Conservation (phyloP, 2,797 vertebrate species). For the Sarcophilus harrisii region DNA sequence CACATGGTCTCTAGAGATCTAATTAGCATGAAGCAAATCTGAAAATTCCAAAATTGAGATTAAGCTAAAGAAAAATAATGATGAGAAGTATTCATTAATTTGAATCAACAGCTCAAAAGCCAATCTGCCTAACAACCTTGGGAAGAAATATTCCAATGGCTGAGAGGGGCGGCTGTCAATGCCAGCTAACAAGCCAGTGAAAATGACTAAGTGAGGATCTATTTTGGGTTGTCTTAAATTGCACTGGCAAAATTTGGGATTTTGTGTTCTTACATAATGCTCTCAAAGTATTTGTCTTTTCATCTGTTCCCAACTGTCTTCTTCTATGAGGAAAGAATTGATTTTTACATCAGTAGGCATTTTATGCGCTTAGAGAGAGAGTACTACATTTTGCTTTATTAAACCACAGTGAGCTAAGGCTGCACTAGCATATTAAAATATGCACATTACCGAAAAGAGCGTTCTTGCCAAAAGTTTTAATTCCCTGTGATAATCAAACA, state of each 20-base stretch:
- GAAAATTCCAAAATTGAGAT: conserved; percentile 49
- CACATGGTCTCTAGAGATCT: neutral
- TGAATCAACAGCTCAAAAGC: conserved; percentile 83
- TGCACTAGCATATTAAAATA: conserved; percentile 75
- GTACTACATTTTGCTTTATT: conserved; percentile 78
- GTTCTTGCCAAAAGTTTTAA: conserved; percentile 79
- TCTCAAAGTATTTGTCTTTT: conserved; percentile 76
- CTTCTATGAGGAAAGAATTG: conserved; percentile 76
- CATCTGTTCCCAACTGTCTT: conserved; percentile 76
- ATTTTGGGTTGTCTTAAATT: conserved; percentile 83
- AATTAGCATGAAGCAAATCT: neutral
- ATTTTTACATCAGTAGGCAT: conserved; percentile 81
- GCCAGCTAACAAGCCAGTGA: conserved; percentile 78
- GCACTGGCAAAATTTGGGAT: conserved; percentile 81
- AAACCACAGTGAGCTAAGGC: conserved; percentile 76
- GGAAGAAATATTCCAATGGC: conserved; percentile 79
- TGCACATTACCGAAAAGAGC: conserved; percentile 76
- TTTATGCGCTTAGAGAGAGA: conserved; percentile 75
- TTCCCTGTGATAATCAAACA: conserved; percentile 69
- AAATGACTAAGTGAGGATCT: conserved; percentile 80
- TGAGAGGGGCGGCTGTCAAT: conserved; percentile 79
- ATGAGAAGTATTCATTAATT: conserved; percentile 83
- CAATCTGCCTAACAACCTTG: conserved; percentile 74
- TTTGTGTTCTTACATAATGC: conserved; percentile 80
- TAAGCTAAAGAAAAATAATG: conserved; percentile 83